phyloP scores from a whole-genome alignment of 1,140 invertebrate species.

The Pseudomyrmex pallidus region DNA sequence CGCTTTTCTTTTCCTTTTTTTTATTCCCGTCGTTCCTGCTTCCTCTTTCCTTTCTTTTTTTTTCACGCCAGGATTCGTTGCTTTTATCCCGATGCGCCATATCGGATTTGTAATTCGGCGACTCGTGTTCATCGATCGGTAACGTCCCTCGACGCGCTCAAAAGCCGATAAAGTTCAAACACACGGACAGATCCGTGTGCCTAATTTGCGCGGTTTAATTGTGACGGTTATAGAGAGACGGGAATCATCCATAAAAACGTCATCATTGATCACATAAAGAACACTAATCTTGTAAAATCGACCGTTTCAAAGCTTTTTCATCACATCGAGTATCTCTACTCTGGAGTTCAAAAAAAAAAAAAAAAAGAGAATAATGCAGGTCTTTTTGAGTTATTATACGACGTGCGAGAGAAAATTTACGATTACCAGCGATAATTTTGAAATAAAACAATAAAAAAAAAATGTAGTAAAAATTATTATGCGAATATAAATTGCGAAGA shows the following conservation, averaged over 20 bases:
- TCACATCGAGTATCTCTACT: background rate
- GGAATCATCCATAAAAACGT: slow-evolving; percentile 14
- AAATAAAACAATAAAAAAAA: too few species aligned
- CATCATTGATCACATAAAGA: background rate
- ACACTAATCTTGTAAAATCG: slow-evolving; percentile 10
- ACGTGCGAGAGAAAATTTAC: too few species aligned
- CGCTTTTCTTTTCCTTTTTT: slow-evolving; percentile 1
- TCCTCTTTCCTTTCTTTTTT: slow-evolving; percentile 4
- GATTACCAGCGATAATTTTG: too few species aligned
- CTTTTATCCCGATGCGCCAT: slow-evolving; percentile 57
- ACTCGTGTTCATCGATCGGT: slow-evolving; percentile 3
- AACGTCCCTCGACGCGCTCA: slow-evolving; percentile 50
- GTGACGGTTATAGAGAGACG: slow-evolving; percentile 6
- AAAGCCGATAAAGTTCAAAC: slow-evolving; percentile 71
- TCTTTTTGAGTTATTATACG: too few species aligned
- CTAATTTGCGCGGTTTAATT: slow-evolving; percentile 39
- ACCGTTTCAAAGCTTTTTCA: background rate
- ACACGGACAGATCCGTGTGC: slow-evolving; percentile 7
- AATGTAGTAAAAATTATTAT: too few species aligned
- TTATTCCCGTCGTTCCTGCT: background rate
- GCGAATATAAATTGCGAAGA: too few species aligned
- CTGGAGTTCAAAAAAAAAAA: background rate
- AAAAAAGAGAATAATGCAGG: background rate
- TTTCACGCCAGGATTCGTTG: slow-evolving; percentile 39
- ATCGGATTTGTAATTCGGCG: slow-evolving; percentile 73